A percentile compares a stretch with the other conserved stretches of the same genome.
Evolutionary conservation across 2,113 vertebrate species (phyloP).

Genomic region (Tupaia chinensis): DNA sequence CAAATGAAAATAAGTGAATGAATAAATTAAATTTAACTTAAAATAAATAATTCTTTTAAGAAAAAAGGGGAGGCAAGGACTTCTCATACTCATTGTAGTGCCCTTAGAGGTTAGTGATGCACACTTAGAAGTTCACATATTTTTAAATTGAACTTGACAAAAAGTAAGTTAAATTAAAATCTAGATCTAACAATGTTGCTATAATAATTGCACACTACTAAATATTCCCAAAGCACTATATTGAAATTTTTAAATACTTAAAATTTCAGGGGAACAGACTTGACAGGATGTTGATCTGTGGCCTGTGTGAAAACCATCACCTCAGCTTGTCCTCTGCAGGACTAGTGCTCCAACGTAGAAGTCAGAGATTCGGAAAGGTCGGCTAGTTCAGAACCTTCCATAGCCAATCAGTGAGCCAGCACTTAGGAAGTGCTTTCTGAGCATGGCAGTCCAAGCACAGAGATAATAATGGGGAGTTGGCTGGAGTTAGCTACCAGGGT

Average conservation of each 20-base stretch:
- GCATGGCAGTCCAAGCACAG: neutral
- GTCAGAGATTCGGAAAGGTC: neutral
- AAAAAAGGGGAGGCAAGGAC: no score
- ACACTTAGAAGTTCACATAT: neutral
- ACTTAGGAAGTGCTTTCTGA: neutral
- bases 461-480: neutral
- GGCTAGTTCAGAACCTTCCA: neutral
- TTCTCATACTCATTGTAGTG: neutral
- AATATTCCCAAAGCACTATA: neutral
- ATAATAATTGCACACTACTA: neutral
- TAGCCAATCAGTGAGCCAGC: neutral
- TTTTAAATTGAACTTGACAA: neutral
- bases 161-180: constrained; percentile 39
- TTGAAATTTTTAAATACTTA: neutral
- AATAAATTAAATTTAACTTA: no score
- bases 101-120: neutral
- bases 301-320: neutral
- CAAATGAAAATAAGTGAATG: no score
- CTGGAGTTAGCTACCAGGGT: neutral
- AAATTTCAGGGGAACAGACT: neutral
- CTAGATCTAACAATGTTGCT: neutral
- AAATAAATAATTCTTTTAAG: no score
- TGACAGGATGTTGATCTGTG: neutral
- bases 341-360: neutral
- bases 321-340: neutral